Percentiles rank a stretch among this genome's conserved stretches.
Conservation (phyloP, 2,113 vertebrate species). For the Anolis carolinensis region DNA sequence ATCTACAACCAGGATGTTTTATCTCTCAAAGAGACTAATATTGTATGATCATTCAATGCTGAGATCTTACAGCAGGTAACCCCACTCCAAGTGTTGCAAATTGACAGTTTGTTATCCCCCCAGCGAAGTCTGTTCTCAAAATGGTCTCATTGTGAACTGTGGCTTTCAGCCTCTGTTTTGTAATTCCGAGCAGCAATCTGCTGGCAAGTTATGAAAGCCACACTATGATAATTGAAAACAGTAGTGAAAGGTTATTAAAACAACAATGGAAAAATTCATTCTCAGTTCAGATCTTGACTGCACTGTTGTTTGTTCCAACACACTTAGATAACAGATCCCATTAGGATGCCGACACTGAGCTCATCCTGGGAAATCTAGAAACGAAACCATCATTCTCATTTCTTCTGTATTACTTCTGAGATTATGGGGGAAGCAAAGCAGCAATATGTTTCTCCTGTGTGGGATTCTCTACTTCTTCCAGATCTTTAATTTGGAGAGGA, state of each 20-base stretch:
- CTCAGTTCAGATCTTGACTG: not conserved
- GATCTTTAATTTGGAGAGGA: not conserved
- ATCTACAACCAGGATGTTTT: not conserved
- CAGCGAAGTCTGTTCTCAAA: not conserved
- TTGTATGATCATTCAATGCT: not conserved
- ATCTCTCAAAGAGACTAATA: not conserved
- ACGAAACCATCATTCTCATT: not conserved
- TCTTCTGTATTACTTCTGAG: not conserved
- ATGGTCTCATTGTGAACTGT: not conserved
- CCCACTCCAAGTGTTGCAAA: not conserved
- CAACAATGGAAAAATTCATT: not conserved
- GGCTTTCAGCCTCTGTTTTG: not conserved
- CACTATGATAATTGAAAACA: fast-evolving
- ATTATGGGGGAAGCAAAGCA: not conserved
- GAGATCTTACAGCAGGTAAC: not conserved
- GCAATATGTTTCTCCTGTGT: not conserved
- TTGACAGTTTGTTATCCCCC: not conserved
- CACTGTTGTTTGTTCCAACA: not conserved
- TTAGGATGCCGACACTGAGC: not conserved
- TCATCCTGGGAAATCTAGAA: not conserved
- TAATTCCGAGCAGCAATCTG: fast-evolving
- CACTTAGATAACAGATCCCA: not conserved
- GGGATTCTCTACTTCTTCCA: not conserved
- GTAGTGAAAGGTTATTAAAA: not conserved
- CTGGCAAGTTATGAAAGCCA: fast-evolving